Percentiles rank a stretch among this genome's conserved stretches.
These are phyloP conservation scores for Camptogramma bilineatum DNA, from an alignment of 2,888 invertebrate genomes.

Conservation along the genomic window DNA sequence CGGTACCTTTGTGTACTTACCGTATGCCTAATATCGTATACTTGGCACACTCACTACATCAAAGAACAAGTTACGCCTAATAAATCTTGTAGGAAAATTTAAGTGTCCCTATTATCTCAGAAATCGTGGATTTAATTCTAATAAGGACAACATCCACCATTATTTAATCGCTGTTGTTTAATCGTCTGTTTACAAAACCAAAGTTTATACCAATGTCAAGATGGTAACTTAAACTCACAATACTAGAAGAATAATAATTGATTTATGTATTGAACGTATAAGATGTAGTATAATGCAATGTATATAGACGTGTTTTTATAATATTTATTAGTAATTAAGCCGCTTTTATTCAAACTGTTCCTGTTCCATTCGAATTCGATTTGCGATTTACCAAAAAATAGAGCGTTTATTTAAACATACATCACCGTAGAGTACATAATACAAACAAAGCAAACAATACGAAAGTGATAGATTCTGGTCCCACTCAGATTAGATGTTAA, in stretches of 20 bases:
- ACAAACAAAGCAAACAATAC: too few relatives aligned
- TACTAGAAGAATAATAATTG: background rate
- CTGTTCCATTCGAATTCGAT: too few relatives aligned
- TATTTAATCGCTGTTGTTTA: too few relatives aligned
- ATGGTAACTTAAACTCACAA: too few relatives aligned
- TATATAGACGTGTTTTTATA: too few relatives aligned
- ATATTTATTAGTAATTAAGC: too few relatives aligned
- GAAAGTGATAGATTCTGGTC: background rate
- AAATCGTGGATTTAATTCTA: constrained; percentile 55
- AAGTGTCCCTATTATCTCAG: constrained; percentile 48
- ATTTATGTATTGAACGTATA: too few relatives aligned
- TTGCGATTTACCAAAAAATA: too few relatives aligned
- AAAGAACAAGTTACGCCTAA: constrained; percentile 35
- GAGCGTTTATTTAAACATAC: too few relatives aligned
- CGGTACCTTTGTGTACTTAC: background rate
- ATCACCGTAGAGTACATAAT: too few relatives aligned
- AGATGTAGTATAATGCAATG: too few relatives aligned
- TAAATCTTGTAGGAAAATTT: constrained; percentile 55
- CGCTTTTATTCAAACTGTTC: too few relatives aligned
- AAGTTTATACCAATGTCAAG: background rate
- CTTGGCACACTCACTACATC: constrained; percentile 40
- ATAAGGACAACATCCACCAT: constrained; percentile 9
- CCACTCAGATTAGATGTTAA: background rate
- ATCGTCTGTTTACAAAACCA: background rate
- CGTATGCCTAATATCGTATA: constrained; percentile 22